These are phyloP conservation scores for Margarornis squamiger DNA, from an alignment of 2,797 vertebrate genomes.

Conservation along the genomic window DNA sequence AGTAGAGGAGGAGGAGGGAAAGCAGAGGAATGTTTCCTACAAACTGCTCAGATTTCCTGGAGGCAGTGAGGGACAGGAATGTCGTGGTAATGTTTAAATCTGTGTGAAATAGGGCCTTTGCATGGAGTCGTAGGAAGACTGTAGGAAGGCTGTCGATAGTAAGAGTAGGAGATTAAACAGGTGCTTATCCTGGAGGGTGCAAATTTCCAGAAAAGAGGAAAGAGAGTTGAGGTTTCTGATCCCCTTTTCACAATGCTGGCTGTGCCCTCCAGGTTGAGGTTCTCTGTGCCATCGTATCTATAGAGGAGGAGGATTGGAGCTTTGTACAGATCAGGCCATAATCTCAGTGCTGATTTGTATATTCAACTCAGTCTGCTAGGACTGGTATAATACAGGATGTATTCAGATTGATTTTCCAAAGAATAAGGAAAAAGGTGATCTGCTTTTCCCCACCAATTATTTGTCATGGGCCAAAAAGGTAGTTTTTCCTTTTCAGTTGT, in stretches of 20 bases:
- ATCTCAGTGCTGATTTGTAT: neutral
- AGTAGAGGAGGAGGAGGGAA: constrained; percentile 14
- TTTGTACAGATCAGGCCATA: neutral
- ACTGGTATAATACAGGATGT: neutral
- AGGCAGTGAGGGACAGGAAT: constrained; percentile 10
- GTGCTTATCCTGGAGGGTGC: neutral
- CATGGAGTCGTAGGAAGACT: neutral
- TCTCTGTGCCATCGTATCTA: rapidly evolving
- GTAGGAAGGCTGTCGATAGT: neutral
- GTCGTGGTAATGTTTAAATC: neutral
- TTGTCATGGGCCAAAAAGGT: neutral
- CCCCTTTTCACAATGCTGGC: neutral
- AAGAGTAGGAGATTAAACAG: constrained; percentile 13
- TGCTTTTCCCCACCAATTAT: neutral
- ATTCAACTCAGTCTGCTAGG: neutral
- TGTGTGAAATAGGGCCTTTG: neutral
- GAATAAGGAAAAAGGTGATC: neutral
- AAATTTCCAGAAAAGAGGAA: neutral
- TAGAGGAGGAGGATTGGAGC: neutral
- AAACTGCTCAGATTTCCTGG: constrained; percentile 14
- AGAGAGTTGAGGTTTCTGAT: neutral
- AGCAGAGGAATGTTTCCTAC: neutral
- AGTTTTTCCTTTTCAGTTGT: neutral
- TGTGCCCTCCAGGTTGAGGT: neutral
- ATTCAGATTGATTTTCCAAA: neutral